A percentile compares a stretch with the other conserved stretches of the same genome.
Evolutionary conservation across 2,888 invertebrate species (phyloP).

Genomic region (Aporophyla lueneburgensis): DNA sequence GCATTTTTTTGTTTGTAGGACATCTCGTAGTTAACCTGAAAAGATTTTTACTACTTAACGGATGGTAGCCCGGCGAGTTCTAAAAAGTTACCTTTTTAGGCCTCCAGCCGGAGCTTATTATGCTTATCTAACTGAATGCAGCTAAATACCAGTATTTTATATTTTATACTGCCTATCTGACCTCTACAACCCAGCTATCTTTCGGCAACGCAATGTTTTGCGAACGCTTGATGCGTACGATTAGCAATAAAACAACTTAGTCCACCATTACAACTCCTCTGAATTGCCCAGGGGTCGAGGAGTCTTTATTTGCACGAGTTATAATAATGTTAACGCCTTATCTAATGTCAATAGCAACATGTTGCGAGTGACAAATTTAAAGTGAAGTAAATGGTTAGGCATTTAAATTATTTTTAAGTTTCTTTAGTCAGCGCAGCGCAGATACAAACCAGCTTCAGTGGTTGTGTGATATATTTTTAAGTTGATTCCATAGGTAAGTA

Average conservation of each 20-base stretch:
- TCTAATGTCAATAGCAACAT: slow-evolving; percentile 19
- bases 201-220: neutral
- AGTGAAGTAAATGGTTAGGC: too few species aligned
- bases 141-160: neutral
- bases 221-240: neutral
- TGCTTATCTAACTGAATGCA: too few species aligned
- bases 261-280: neutral
- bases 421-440: too few species aligned
- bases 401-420: too few species aligned
- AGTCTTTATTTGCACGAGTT: neutral
- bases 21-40: too few species aligned
- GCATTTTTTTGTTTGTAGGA: too few species aligned
- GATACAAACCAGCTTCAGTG: neutral
- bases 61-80: too few species aligned
- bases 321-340: slow-evolving; percentile 15
- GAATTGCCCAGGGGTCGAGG: too few species aligned
- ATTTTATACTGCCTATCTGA: neutral
- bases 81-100: too few species aligned
- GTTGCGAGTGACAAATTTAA: neutral
- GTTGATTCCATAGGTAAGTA: neutral
- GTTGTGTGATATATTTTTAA: too few species aligned
- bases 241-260: neutral
- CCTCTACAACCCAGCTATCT: neutral
- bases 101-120: too few species aligned
- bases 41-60: too few species aligned